Base-by-base conservation (phyloP, 2,888 invertebrate species). In the Chaetogeoica ovagalla region DNA sequence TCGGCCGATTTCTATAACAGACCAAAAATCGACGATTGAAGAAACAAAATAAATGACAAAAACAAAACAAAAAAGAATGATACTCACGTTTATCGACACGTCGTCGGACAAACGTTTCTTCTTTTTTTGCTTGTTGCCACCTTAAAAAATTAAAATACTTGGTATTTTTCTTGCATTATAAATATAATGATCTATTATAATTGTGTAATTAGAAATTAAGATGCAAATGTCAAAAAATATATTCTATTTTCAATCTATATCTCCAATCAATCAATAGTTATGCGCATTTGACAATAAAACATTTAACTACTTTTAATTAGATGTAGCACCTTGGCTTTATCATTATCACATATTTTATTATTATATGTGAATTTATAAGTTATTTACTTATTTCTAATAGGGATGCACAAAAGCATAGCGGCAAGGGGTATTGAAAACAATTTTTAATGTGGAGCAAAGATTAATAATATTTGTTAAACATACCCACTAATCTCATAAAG, bases 71-170 rank as follows among this genome's bases (percentile, higher is more conserved):
- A 69, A 70, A 52, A 77, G 48, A 68, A 79, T 57, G 39, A 79
- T 79, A 79, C 77, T 79, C 70, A 79, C 77, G 70, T 79, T 79
- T 79, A 79, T 79, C 70, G 77, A 70, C 77, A 79, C 77, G 62
- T 79, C 77, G 77, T 79, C 77, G 62, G 77, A 79, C 77, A 79
- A 79, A 79, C 77, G 77, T 79, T 79, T 79, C 77, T 79, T 79
- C 77, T 79, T 79, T 79, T 79, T 79, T 79, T 79, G 77, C 70
- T 79, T 79, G 21, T 68, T 79, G 62, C 69, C 77, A 79, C 77
- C 77, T 79, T 79, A 79, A 79, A 79, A 79, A 79, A 79, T 62
- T 60, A 79, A 79, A 79, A 79, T 79, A 79, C 70, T 79, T 62
- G 62, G 70, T 70, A 77, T 79, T 69, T 63, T 75, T 75, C 19